These are phyloP conservation scores for Felis catus DNA, from an alignment of 2,113 vertebrate species.

Conservation along the genomic window DNA sequence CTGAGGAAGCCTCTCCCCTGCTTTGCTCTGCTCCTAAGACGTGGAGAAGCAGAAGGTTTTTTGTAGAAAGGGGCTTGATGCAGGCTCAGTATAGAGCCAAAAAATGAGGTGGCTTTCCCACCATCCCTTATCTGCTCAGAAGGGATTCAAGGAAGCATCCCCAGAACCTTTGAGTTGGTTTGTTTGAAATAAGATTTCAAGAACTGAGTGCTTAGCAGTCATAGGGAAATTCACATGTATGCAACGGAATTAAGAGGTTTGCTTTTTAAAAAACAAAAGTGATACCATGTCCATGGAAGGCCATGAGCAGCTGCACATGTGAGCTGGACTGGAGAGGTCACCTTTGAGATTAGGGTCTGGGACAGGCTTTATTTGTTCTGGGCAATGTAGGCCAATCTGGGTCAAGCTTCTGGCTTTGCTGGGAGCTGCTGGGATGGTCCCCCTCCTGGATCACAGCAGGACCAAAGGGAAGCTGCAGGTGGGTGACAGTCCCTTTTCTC, in stretches of 20 bases:
- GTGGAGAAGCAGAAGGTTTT: neutral
- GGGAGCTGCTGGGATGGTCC: neutral
- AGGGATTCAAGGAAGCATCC: neutral
- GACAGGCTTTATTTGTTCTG: neutral
- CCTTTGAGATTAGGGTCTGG: neutral
- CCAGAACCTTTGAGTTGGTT: neutral
- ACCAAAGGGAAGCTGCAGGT: no score
- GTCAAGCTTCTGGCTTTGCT: neutral
- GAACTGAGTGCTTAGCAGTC: neutral
- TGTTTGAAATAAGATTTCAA: neutral
- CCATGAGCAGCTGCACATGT: accelerated
- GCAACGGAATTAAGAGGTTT: neutral
- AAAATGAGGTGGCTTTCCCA: neutral
- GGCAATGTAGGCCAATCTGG: accelerated
- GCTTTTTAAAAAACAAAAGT: neutral
- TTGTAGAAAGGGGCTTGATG: neutral
- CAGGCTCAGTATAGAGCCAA: neutral
- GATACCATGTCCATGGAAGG: neutral
- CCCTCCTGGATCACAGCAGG: neutral
- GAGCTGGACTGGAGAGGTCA: neutral
- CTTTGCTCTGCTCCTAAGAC: neutral
- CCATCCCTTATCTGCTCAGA: neutral
- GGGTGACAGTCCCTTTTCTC: accelerated
- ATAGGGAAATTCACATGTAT: neutral
- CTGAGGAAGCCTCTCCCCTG: accelerated